These are phyloP conservation scores for Drosophila anomalata DNA, from an alignment of 2,888 invertebrate genomes.

Conservation along the genomic window DNA sequence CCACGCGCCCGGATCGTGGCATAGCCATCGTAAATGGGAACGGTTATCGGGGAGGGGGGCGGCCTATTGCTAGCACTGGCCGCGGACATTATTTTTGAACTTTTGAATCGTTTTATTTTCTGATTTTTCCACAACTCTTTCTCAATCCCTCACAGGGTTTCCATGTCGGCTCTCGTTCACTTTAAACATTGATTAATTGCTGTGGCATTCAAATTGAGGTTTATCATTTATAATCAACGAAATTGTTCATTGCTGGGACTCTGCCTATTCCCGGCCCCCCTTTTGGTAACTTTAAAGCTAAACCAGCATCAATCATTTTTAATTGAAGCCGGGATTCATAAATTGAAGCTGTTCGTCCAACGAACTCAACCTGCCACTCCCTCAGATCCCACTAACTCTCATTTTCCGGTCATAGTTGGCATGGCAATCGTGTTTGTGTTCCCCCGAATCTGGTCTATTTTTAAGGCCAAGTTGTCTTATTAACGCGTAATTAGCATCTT, in stretches of 20 bases:
- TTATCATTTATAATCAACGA: constrained; percentile 59
- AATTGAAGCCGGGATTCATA: constrained; percentile 60
- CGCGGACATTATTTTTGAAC: constrained; percentile 66
- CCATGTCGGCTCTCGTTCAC: constrained; percentile 59
- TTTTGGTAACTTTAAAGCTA: constrained; percentile 30
- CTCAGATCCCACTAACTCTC: constrained; percentile 8
- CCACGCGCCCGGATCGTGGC: constrained; percentile 91
- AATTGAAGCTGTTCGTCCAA: constrained; percentile 47
- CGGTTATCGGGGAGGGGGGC: constrained; percentile 70
- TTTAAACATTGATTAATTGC: constrained; percentile 78
- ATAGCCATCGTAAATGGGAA: constrained; percentile 92
- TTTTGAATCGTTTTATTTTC: constrained; percentile 42
- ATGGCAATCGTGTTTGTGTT: constrained; percentile 10
- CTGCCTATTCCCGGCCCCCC: constrained; percentile 12
- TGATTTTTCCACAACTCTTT: constrained; percentile 38
- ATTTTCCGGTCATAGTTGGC: constrained; percentile 1
- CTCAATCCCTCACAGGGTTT: constrained; percentile 54
- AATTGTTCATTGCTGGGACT: constrained; percentile 61
- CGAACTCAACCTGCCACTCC: constrained; percentile 56
- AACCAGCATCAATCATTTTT: constrained; percentile 70
- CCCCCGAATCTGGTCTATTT: constrained; percentile 27
- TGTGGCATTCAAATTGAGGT: constrained; percentile 56
- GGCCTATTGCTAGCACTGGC: constrained; percentile 65
- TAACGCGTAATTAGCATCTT: constrained; percentile 72
- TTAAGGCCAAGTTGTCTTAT: constrained; percentile 50